Evolutionary conservation across 2,113 vertebrate genomes (phyloP).

Genomic region (Capricornis sumatraensis): DNA sequence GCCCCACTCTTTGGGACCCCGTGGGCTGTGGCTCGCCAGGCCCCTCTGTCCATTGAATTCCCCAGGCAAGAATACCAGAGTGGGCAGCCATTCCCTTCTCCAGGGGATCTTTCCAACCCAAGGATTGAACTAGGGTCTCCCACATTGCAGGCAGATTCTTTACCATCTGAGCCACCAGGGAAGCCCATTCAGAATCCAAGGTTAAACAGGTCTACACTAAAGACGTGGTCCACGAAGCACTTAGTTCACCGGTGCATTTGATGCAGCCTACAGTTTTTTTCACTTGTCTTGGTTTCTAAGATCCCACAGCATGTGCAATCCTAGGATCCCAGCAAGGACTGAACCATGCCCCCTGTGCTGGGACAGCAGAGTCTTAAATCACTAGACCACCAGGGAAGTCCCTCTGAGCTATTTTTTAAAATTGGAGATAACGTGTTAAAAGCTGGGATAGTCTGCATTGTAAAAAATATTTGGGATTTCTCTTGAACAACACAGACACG

Average conservation of each 20-base stretch:
- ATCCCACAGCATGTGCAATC: background rate
- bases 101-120: background rate
- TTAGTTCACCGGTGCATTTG: fast-evolving
- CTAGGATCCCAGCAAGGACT: background rate
- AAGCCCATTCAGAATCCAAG: background rate
- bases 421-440: background rate
- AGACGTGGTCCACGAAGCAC: background rate
- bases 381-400: background rate
- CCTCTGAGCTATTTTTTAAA: background rate
- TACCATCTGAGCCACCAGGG: background rate
- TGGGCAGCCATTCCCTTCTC: background rate
- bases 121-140: background rate
- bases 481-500: background rate
- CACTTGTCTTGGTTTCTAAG: background rate
- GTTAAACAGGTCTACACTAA: background rate
- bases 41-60: background rate
- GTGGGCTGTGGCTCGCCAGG: background rate
- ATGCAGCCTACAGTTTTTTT: fast-evolving
- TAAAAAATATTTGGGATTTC: background rate
- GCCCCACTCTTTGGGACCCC: background rate
- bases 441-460: background rate
- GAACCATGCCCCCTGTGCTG: background rate
- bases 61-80: background rate
- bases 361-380: background rate
- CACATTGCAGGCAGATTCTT: background rate